A percentile compares a stretch with the other conserved stretches of the same genome.
Conservation (phyloP, 2,888 invertebrate genomes). For the Drosophila histrio region DNA sequence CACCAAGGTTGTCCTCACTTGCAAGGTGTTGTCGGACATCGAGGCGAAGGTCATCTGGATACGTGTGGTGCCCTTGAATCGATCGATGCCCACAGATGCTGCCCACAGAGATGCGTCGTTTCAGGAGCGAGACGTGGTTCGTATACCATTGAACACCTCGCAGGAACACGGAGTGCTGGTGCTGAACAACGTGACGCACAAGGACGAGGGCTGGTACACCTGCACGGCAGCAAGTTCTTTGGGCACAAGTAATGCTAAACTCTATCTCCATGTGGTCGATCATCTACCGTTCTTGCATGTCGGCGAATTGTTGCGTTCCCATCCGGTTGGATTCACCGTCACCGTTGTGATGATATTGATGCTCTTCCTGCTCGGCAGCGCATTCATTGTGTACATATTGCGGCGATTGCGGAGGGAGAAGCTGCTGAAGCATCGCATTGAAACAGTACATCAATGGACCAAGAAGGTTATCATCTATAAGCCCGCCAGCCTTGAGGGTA, state of each 20-base stretch:
- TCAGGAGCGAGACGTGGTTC: not conserved
- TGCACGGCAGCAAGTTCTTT: slow-evolving; percentile 96
- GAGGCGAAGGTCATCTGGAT: slow-evolving; percentile 94
- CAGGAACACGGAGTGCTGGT: slow-evolving; percentile 87
- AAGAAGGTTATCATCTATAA: slow-evolving; percentile 95
- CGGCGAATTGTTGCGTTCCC: slow-evolving; percentile 81
- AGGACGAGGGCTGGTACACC: slow-evolving; percentile 97
- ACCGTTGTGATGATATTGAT: slow-evolving; percentile 86
- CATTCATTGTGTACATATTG: slow-evolving; percentile 87
- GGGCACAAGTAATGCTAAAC: slow-evolving; percentile 91
- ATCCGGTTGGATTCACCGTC: slow-evolving; percentile 87
- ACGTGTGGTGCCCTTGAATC: slow-evolving; percentile 76
- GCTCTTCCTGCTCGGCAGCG: slow-evolving; percentile 84
- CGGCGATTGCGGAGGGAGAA: slow-evolving; percentile 90
- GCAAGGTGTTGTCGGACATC: slow-evolving; percentile 93
- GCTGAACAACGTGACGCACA: slow-evolving; percentile 93
- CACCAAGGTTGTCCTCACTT: slow-evolving; percentile 89
- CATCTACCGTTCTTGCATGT: slow-evolving; percentile 66
- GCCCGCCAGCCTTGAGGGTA: slow-evolving; percentile 85
- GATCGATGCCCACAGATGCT: slow-evolving; percentile 26
- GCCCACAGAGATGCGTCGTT: slow-evolving; percentile 33
- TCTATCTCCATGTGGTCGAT: slow-evolving; percentile 92
- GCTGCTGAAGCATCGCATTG: slow-evolving; percentile 91
- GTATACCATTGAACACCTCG: slow-evolving; percentile 36
- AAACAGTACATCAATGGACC: slow-evolving; percentile 95